Percentiles rank a stretch among this genome's conserved stretches.
These are phyloP conservation scores for Mobula hypostoma DNA, from an alignment of 2,113 vertebrate genomes.

Conservation along the genomic window DNA sequence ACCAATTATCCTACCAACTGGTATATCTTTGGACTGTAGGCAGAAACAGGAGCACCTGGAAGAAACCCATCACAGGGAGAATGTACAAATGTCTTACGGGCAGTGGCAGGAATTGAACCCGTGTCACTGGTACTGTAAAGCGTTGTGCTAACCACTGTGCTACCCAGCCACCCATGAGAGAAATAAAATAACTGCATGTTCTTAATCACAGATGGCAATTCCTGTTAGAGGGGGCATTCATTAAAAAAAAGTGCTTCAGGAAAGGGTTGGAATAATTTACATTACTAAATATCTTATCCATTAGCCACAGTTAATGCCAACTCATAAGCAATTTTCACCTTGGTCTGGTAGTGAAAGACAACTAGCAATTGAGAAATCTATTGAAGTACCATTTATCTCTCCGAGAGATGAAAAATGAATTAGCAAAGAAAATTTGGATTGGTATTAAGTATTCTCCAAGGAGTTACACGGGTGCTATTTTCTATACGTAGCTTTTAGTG, in stretches of 20 bases:
- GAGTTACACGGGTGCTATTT: neutral
- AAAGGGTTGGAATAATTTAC: neutral
- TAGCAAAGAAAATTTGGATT: neutral
- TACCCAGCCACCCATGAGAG: neutral
- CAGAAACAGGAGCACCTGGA: no score
- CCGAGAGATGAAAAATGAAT: neutral
- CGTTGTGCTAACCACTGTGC: no score
- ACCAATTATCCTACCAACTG: no score
- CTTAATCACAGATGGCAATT: neutral
- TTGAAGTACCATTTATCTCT: neutral
- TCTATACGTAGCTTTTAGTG: neutral
- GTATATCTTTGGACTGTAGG: no score
- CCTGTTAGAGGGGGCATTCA: neutral
- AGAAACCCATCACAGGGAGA: no score
- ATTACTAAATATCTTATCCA: neutral
- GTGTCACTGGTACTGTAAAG: no score
- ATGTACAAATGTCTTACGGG: no score
- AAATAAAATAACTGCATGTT: neutral
- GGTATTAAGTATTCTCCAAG: neutral
- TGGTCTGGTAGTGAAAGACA: neutral
- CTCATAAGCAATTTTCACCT: neutral
- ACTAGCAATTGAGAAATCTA: neutral
- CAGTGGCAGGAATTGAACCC: no score
- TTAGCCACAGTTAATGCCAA: neutral
- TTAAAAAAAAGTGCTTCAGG: neutral